A percentile compares a stretch with the other conserved stretches of the same genome.
These are phyloP conservation scores for Glyphotaelius pellucidus DNA, from an alignment of 2,888 invertebrate species.

Conservation along the genomic window DNA sequence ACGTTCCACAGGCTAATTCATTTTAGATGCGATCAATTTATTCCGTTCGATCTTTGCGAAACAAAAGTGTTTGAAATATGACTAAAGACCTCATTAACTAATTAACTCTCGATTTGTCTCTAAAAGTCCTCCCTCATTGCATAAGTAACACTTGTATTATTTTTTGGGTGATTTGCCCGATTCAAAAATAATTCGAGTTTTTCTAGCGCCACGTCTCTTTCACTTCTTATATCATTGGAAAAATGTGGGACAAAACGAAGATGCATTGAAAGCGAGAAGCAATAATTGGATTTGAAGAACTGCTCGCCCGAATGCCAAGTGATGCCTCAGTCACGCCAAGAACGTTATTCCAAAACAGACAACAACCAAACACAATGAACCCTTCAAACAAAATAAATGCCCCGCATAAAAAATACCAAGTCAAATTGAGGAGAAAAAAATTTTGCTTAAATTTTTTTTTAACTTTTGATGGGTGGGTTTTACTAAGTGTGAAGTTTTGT, in stretches of 20 bases:
- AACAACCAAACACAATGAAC: not conserved
- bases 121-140: no score
- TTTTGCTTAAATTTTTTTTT: not conserved
- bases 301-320: conserved; percentile 65
- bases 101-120: no score
- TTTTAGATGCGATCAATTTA: no score
- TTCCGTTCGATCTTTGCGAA: no score
- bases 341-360: conserved; percentile 11
- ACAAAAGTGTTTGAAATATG: no score
- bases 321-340: conserved; percentile 37
- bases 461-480: not conserved
- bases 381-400: not conserved
- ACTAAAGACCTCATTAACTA: no score
- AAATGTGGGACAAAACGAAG: conserved; percentile 66
- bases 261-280: conserved; percentile 66
- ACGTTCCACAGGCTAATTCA: no score
- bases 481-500: conserved; percentile 8
- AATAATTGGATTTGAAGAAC: conserved; percentile 67
- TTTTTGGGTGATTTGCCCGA: no score
- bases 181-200: no score
- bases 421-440: not conserved
- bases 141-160: no score
- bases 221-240: conserved; percentile 16
- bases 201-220: not conserved
- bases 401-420: not conserved